Percentiles rank a stretch among this genome's conserved stretches.
These are phyloP conservation scores for Perithous albicinctus DNA, from an alignment of 2,888 invertebrate species.

Conservation along the genomic window DNA sequence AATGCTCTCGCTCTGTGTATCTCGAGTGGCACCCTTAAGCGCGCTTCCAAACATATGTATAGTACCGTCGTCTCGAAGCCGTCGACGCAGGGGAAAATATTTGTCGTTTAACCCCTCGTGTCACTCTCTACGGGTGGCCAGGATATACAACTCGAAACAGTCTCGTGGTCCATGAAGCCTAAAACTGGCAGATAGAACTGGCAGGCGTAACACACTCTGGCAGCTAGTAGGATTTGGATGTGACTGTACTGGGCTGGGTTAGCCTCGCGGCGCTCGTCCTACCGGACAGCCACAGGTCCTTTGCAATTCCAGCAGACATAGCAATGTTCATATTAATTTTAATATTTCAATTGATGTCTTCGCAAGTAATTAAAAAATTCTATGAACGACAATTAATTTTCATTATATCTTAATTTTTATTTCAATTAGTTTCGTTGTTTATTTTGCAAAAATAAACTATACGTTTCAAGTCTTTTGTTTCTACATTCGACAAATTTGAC, in stretches of 20 bases:
- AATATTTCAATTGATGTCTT: too few relatives aligned
- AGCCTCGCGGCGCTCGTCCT: background rate
- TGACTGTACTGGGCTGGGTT: too few relatives aligned
- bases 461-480: too few relatives aligned
- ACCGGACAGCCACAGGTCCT: too few relatives aligned
- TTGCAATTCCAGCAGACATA: too few relatives aligned
- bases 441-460: too few relatives aligned
- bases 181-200: conserved; percentile 45
- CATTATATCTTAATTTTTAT: too few relatives aligned
- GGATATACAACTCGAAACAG: conserved; percentile 40
- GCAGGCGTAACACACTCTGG: background rate
- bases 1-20: conserved; percentile 68
- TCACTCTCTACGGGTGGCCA: conserved; percentile 55
- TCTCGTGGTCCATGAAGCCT: conserved; percentile 49
- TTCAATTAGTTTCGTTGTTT: too few relatives aligned
- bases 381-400: too few relatives aligned
- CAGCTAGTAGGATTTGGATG: background rate
- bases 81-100: conserved; percentile 78
- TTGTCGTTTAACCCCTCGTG: conserved; percentile 75
- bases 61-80: conserved; percentile 42
- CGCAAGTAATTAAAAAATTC: too few relatives aligned
- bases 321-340: too few relatives aligned
- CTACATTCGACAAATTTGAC: too few relatives aligned
- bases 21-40: conserved; percentile 77
- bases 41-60: background rate